Conservation (phyloP, 37 sponge, comb jelly and placozoan genomes). For the Amphimedon queenslandica region DNA sequence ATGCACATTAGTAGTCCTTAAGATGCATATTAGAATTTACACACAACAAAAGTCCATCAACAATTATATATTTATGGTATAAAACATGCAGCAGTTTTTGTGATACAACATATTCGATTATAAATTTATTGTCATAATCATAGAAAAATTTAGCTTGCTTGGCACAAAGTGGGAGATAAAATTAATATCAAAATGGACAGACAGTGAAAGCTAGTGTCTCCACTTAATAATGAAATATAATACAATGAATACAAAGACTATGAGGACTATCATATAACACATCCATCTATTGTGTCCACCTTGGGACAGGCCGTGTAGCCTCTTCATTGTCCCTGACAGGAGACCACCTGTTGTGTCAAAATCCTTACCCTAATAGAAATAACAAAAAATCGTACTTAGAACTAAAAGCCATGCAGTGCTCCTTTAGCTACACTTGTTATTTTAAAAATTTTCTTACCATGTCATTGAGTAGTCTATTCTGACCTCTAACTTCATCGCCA, state of each 20-base stretch:
- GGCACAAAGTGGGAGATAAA: no score
- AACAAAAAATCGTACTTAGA: background rate
- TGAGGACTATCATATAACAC: slow-evolving; percentile 70
- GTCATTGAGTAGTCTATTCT: slow-evolving; percentile 43
- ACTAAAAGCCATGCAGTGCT: background rate
- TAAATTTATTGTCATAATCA: no score
- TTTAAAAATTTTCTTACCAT: slow-evolving; percentile 41
- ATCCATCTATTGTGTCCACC: slow-evolving; percentile 84
- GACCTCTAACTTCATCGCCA: slow-evolving; percentile 77
- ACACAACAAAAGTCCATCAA: no score
- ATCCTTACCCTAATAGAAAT: slow-evolving; percentile 33
- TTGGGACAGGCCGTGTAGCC: slow-evolving; percentile 43
- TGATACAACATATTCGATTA: no score
- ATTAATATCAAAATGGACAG: no score
- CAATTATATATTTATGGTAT: no score
- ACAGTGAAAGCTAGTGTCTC: no score
- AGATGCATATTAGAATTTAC: no score
- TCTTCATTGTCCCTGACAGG: slow-evolving; percentile 58
- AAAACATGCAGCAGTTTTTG: no score
- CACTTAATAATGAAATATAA: slow-evolving; percentile 61
- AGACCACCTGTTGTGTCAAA: slow-evolving; percentile 72
- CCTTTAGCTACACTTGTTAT: background rate
- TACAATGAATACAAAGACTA: slow-evolving; percentile 61
- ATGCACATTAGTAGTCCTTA: no score
- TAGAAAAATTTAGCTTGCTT: no score